These are phyloP conservation scores for Smittia aterrima DNA, from an alignment of 2,888 invertebrate species.

Conservation along the genomic window DNA sequence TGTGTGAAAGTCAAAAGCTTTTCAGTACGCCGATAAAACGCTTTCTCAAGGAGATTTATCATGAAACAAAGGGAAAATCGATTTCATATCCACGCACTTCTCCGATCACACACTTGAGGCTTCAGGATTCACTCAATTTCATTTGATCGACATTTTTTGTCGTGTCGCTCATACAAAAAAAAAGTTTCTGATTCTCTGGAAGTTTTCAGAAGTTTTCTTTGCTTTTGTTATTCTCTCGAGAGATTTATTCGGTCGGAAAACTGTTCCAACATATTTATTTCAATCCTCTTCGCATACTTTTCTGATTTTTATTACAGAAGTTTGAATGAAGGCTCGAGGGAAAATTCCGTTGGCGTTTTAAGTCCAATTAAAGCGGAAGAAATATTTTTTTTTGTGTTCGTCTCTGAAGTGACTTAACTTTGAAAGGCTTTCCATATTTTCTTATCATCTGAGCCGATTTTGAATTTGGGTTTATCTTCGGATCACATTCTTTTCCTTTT, in stretches of 20 bases:
- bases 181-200: too few relatives aligned
- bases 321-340: background rate
- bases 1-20: too few relatives aligned
- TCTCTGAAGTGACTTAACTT: background rate
- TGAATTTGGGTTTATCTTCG: background rate
- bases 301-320: background rate
- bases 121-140: slow-evolving; percentile 3
- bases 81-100: background rate
- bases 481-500: background rate
- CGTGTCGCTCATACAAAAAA: background rate
- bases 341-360: too few relatives aligned
- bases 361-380: too few relatives aligned
- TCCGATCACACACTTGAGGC: background rate
- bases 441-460: background rate
- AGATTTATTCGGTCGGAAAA: slow-evolving; percentile 1
- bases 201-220: background rate
- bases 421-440: background rate
- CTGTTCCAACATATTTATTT: background rate
- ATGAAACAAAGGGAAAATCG: too few relatives aligned
- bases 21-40: too few relatives aligned
- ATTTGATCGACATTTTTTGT: background rate
- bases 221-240: background rate
- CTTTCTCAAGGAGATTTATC: too few relatives aligned
- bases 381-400: too few relatives aligned
- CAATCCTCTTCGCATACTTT: background rate